Base-by-base conservation (phyloP, 2,888 invertebrate species). In the Drosophila macrospina region DNA sequence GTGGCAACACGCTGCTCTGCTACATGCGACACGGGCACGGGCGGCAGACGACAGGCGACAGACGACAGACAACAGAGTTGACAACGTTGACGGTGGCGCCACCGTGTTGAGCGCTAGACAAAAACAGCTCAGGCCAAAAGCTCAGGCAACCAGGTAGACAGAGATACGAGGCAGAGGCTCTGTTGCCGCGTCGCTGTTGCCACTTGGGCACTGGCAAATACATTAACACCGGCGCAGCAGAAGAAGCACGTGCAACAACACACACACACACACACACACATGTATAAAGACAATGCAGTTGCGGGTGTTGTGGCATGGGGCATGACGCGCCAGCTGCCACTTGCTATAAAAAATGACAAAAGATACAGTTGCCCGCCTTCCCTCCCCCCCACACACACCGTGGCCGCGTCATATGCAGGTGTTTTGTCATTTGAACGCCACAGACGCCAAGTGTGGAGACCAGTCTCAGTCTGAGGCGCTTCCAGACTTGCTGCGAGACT, bases 351-450 rank as follows among this genome's bases (percentile, higher is more conserved):
- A 62, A 75, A 75, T 78, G 45, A 73, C 78, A 78, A 75, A 73
- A 78, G 78, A 74, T 69, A 74, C 20, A 8, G 32, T 28, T 26
- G 26, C 26, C 26, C 32, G n/a, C n/a, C n/a, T 28, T 13, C 13
- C 37, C 30, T 15, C 36, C n/a, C n/a, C n/a, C n/a, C n/a, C n/a
- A n/a, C n/a, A n/a, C n/a, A n/a, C n/a, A n/a, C n/a, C n/a, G n/a
- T 26, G 28, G 47, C 24, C 34, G n/a, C 66, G n/a, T 37, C 57
- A 48, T 73, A 48, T 73, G 86, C 84, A 84, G 86, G 84, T 86
- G 82, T 87, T 84, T 82, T 86, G 87, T 86, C 80, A 86, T 84
- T 86, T 86, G 76, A 76, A 65, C 73, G 78, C 71, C 73, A 52
- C 72, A 52, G 70, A 70, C 63, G 67, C 64, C 42, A 47, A 30